Evolutionary conservation across 2,888 invertebrate species (phyloP).

Genomic region (Conus canariensis): DNA sequence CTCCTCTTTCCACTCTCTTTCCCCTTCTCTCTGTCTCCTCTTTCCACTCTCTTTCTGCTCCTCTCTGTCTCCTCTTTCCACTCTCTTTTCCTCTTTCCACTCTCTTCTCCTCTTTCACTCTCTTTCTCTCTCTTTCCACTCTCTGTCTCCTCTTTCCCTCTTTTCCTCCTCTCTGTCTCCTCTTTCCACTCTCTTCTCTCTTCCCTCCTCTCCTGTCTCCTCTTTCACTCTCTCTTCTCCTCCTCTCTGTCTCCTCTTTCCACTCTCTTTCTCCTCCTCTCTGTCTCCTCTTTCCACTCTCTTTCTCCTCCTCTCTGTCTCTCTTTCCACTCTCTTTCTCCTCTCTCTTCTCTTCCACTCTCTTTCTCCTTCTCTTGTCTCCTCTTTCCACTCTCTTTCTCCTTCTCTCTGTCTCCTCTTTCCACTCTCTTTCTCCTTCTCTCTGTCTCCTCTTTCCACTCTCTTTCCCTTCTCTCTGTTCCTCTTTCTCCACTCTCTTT

Average conservation of each 20-base stretch:
- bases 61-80: not conserved
- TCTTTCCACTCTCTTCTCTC: not conserved
- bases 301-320: not conserved
- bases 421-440: not conserved
- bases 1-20: not conserved
- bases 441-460: not conserved
- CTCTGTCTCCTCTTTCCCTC: not conserved
- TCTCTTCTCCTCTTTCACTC: not conserved
- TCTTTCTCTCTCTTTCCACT: not conserved
- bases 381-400: not conserved
- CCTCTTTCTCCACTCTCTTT: not conserved
- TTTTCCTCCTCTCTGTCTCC: not conserved
- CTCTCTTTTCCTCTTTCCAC: constrained; percentile 5
- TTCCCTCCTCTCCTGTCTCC: not conserved
- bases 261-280: not conserved
- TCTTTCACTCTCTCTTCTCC: not conserved
- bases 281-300: not conserved
- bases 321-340: not conserved
- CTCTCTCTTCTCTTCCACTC: not conserved
- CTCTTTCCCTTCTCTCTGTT: not conserved
- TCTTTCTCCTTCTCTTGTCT: not conserved
- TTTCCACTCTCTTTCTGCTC: too few species aligned
- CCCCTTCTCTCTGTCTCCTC: not conserved
- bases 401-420: not conserved
- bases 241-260: not conserved